Evolutionary conservation across 2,113 vertebrate species (phyloP).

Genomic region (Plecotus auritus): DNA sequence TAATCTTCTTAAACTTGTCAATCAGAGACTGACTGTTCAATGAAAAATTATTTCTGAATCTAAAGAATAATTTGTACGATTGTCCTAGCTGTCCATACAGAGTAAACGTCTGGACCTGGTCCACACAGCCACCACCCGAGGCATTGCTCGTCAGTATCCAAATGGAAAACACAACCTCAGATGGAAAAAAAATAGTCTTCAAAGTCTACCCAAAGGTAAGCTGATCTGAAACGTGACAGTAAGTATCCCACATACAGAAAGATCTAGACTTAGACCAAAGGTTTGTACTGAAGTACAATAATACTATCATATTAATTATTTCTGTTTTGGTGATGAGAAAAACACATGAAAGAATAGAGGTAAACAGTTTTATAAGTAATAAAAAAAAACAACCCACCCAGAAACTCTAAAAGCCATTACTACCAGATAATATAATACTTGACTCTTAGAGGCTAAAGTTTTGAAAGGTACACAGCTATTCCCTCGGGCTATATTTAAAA

Average conservation of each 20-base stretch:
- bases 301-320: neutral
- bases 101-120: neutral
- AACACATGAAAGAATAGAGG: neutral
- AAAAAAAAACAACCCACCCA: neutral
- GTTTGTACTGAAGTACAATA: neutral
- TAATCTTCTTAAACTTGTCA: slow-evolving; percentile 35
- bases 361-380: neutral
- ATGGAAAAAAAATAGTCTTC: neutral
- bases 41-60: slow-evolving; percentile 27
- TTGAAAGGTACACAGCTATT: neutral
- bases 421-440: neutral
- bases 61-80: neutral
- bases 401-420: neutral
- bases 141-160: neutral
- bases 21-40: neutral
- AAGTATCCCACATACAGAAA: neutral
- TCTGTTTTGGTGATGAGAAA: neutral
- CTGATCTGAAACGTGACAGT: neutral
- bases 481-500: slow-evolving; percentile 9
- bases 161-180: neutral
- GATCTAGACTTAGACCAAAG: neutral
- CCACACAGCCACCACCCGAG: neutral
- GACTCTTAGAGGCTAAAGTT: neutral
- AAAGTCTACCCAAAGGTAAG: neutral
- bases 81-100: neutral